These are phyloP conservation scores for Alligator sinensis DNA, from an alignment of 2,113 vertebrate genomes.

Conservation along the genomic window DNA sequence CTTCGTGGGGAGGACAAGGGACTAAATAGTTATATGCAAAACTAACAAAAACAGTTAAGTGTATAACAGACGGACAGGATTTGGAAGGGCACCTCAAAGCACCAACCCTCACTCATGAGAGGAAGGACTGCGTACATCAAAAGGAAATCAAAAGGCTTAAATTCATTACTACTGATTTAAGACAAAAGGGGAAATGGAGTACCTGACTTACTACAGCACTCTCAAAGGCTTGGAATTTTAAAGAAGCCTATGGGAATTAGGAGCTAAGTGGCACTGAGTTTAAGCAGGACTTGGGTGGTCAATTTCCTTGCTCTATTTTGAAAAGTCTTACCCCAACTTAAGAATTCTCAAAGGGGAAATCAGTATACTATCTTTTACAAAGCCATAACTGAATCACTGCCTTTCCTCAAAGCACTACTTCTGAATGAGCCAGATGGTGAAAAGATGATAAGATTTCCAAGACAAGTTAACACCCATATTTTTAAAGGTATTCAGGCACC, in stretches of 20 bases:
- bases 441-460: background rate
- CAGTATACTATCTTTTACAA: background rate
- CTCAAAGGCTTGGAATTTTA: background rate
- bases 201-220: background rate
- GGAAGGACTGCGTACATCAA: background rate
- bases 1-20: no score
- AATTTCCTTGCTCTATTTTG: background rate
- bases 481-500: background rate
- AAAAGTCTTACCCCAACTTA: background rate
- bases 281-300: background rate
- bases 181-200: background rate
- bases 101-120: background rate
- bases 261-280: background rate
- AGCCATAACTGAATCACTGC: background rate
- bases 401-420: background rate
- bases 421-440: background rate
- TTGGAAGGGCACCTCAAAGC: no score
- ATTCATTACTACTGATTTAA: background rate
- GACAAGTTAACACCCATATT: background rate
- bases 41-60: no score
- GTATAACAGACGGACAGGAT: no score
- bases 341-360: background rate
- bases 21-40: no score
- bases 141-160: background rate
- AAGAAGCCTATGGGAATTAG: background rate